A percentile compares a stretch with the other conserved stretches of the same genome.
These are phyloP conservation scores for Lithophane leautieri DNA, from an alignment of 2,888 invertebrate genomes.

Conservation along the genomic window DNA sequence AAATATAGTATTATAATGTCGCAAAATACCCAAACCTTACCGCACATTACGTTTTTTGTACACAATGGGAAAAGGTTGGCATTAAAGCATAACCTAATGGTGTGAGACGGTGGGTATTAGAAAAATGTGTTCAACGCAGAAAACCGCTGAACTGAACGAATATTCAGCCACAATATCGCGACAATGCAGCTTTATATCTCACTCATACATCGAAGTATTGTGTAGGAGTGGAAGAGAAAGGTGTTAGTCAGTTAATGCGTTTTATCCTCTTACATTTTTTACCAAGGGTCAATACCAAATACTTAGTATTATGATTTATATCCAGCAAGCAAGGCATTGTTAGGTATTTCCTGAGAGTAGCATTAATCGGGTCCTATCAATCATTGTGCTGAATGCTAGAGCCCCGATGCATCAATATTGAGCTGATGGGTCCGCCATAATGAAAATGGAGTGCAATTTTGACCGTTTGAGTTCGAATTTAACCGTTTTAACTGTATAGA, in stretches of 20 bases:
- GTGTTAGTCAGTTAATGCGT: conserved; percentile 27
- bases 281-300: background rate
- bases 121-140: conserved; percentile 73
- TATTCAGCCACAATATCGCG: conserved; percentile 60
- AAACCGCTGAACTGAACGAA: conserved; percentile 70
- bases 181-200: conserved; percentile 48
- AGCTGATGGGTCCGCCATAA: conserved; percentile 22
- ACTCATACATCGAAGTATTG: conserved; percentile 11
- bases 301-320: conserved; percentile 6
- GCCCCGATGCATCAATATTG: conserved; percentile 53
- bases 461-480: conserved; percentile 11
- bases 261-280: conserved; percentile 1
- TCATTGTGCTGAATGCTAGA: conserved; percentile 37
- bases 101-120: conserved; percentile 71
- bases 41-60: conserved; percentile 54
- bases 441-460: conserved; percentile 47
- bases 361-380: conserved; percentile 46
- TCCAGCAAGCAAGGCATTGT: conserved; percentile 18
- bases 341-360: conserved; percentile 12
- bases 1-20: conserved; percentile 64
- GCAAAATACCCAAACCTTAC: conserved; percentile 58
- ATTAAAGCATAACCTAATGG: conserved; percentile 78
- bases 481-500: conserved; percentile 10
- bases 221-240: conserved; percentile 25
- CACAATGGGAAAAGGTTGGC: conserved; percentile 69